Conservation (phyloP, 2,797 vertebrate genomes). For the Acanthis flammea region DNA sequence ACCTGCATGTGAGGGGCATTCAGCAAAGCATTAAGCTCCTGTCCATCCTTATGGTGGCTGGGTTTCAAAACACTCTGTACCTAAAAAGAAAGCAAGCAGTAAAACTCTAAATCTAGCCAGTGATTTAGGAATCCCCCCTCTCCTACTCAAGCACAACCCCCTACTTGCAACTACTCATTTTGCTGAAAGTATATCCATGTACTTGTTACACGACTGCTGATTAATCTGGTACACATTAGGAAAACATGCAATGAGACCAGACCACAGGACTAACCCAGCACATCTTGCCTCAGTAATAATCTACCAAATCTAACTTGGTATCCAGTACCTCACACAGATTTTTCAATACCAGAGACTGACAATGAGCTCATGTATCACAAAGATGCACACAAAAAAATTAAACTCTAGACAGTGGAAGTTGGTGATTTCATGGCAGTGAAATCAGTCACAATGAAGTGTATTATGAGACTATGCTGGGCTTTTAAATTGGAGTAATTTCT, state of each 20-base stretch:
- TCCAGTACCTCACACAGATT: neutral
- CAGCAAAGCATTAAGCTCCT: conserved; percentile 89
- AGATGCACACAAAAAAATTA: neutral
- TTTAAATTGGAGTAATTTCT: neutral
- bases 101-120: neutral
- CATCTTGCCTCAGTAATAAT: neutral
- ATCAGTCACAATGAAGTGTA: neutral
- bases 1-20: conserved; percentile 90
- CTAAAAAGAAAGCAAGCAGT: conserved; percentile 71
- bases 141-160: neutral
- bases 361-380: neutral
- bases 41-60: conserved; percentile 88
- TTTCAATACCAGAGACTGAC: neutral
- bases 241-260: neutral
- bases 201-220: neutral
- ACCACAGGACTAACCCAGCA: neutral
- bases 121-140: neutral
- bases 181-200: neutral
- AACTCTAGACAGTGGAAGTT: neutral
- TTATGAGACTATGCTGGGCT: neutral
- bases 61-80: conserved; percentile 86
- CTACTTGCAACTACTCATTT: neutral
- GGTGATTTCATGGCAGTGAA: neutral
- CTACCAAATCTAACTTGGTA: neutral
- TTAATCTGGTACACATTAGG: neutral